Conservation (phyloP, 2,113 vertebrate genomes). For the Hemiscyllium ocellatum region DNA sequence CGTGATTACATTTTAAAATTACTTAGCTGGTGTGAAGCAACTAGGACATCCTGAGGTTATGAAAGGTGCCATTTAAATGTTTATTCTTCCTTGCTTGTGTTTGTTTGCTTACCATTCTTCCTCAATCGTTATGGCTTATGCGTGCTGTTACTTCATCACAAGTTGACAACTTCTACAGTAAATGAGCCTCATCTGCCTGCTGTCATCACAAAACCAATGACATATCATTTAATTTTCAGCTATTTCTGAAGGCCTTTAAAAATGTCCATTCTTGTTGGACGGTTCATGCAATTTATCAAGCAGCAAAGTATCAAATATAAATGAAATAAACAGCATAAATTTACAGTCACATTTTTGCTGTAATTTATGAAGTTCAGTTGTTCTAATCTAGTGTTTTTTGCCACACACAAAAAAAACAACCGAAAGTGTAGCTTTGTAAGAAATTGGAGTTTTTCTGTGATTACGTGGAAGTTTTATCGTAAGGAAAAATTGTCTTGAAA, state of each 20-base stretch:
- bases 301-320: neutral
- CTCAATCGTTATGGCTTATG: neutral
- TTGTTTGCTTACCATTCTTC: neutral
- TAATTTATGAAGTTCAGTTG: neutral
- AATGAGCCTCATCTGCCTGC: constrained; percentile 6
- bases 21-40: neutral
- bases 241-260: neutral
- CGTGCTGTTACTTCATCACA: neutral
- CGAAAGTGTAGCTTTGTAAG: neutral
- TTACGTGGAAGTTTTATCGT: neutral
- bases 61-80: neutral
- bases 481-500: neutral
- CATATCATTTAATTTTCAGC: neutral
- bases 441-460: neutral
- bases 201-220: neutral
- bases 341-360: constrained; percentile 4
- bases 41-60: neutral
- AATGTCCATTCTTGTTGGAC: neutral
- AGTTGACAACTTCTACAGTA: neutral
- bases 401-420: neutral
- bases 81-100: neutral
- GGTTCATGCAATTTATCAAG: neutral
- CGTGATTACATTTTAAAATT: neutral
- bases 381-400: neutral
- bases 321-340: neutral